Base-by-base conservation (phyloP, 2,888 invertebrate genomes). In the Drosophila neutralis region DNA sequence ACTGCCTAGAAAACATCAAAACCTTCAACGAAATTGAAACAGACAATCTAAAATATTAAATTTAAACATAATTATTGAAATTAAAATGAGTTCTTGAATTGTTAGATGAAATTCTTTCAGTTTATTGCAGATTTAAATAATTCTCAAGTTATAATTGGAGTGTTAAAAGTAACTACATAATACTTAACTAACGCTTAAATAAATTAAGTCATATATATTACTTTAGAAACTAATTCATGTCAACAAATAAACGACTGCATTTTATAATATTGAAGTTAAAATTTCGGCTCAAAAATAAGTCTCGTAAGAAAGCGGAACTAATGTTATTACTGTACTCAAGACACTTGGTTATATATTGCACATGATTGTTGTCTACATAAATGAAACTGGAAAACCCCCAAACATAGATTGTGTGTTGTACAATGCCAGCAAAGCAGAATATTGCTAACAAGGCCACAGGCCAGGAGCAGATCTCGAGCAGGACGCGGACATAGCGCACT, bases 401-500 rank as follows among this genome's bases (percentile, higher is more conserved):
- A 64, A 21, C 11, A 60, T 49, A 38, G 59, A 70, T 75, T 66
- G 57, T 62, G 70, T 38, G 45, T 61, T 54, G 66, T 54, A 57
- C 72, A 75, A 68, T 49, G 31, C 8, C 59, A 57, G 45, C 18
- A 69, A 73, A 53, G 42, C 49, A 64, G 52, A 61, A 38, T 57
- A 11, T 21, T 45, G 45, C 15, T 52, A 42, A 49, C 49, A 53
- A 58, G 48, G 52, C 48, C 48, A 38, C 21, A 35, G 42, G 31
- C 21, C 53, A 64, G 52, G n/a, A 42, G 31, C 63, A 45, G 27
- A 58, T 33, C 36, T 64, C 51, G 54, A 61, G 27, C 58, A 40
- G 33, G 48, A 56, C 38, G n/a, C n/a, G 29, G 29, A 24, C 54
- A 61, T 5, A 10, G 67, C 71, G 73, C 88, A 85, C 89, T 87